Conservation (phyloP, 2,113 vertebrate genomes). For the Anhinga anhinga region DNA sequence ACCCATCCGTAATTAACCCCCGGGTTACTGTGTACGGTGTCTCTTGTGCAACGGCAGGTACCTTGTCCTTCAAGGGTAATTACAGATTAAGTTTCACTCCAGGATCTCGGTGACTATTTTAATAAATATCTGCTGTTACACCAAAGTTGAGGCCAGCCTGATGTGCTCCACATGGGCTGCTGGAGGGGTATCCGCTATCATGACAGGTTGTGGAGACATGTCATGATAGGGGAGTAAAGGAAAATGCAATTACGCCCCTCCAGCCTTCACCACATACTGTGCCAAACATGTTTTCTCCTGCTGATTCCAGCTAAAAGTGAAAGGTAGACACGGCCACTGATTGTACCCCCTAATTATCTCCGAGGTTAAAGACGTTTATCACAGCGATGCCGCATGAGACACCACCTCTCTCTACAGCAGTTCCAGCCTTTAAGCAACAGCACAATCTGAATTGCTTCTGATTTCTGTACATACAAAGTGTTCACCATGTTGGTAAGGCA, state of each 20-base stretch:
- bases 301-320: neutral
- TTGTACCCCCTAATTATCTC: neutral
- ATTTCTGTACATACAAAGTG: neutral
- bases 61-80: neutral
- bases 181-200: neutral
- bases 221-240: neutral
- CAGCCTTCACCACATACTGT: neutral
- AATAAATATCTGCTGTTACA: neutral
- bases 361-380: neutral
- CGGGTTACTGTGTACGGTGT: neutral
- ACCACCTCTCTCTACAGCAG: too few relatives aligned
- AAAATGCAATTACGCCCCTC: too few relatives aligned
- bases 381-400: neutral
- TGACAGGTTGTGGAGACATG: neutral
- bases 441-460: neutral
- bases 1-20: neutral
- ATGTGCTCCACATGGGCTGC: accelerated
- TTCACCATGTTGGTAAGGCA: neutral
- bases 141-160: too few relatives aligned
- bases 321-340: neutral
- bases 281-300: neutral
- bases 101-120: neutral
- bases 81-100: neutral
- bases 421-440: neutral
- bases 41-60: neutral